Base-by-base conservation (phyloP, 2,888 invertebrate genomes). In the Coleophora flavipennella region DNA sequence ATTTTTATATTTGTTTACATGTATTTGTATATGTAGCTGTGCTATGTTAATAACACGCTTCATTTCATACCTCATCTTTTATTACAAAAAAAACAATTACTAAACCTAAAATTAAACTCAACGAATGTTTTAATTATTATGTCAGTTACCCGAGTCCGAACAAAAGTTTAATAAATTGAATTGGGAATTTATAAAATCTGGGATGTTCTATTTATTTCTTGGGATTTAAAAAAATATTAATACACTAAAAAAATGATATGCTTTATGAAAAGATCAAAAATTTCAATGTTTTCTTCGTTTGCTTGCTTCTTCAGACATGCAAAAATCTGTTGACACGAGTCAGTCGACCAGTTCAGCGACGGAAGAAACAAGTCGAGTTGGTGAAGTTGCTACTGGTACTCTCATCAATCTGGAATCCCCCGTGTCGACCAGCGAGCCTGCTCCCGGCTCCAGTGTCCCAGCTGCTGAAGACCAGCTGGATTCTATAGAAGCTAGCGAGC, bases 341-440 rank as follows among this genome's bases (percentile, higher is more conserved):
- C 80, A 81, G 41, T 79, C 80, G 8, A 77, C 77, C 1, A 81
- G 78, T 39, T 75, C 80, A 1, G 63, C 65, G 11, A 76, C 75
- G 1, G 83, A 80, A 35, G 77, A 79, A 28, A 56, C 68, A 31
- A 61, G 49, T 41, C 62, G 67, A 26, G 67, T 66, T 14, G 57
- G 57, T 3, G 77, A 80, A 39, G 81, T 85, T n/a, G 80, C 67
- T 1, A 80, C 80, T 1, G 84, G 64, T 0, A 75, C 81, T 1
- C 64, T 84, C 2, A 83, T 83, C 41, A 83, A 84, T 50, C 42
- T 83, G 46, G 83, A 81, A 56, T 79, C 80, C 2, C 83, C 81
- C 0, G 72, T 72, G 33, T 66, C 71, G 1, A 53, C 61, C 3
- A 59, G 66, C 29, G 72, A 67, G 33, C 62, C 68, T 0, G 55